Base-by-base conservation (phyloP, 2,888 invertebrate species). In the Drosophila ezoana region DNA sequence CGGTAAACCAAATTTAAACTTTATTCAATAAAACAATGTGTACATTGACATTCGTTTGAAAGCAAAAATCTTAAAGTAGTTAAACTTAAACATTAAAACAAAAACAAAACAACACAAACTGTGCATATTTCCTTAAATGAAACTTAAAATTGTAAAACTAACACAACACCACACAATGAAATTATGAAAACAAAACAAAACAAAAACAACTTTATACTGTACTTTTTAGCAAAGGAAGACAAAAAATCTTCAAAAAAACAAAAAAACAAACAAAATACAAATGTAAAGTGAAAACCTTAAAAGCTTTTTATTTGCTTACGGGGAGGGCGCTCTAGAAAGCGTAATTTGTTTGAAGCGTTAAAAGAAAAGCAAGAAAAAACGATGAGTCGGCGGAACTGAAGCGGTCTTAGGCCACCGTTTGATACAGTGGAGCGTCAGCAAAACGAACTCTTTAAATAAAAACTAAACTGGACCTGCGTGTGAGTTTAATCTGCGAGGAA, bases 61-160 rank as follows among this genome's bases (percentile, higher is more conserved):
- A 51, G 53, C 33, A 65, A 75, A 28, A 67, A 62, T 49, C 57
- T 57, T 38, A 35, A 60, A 72, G 44, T 56, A 53, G 28, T 45
- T 35, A 53, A 28, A 28, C 28, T 28, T 28, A 28, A 28, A 54
- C 47, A 60, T n/a, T n/a, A 37, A 56, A 28, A 75, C 48, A 62
- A 70, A 18, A 18, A 18, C 20, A 20, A 23, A 75, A 35, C 14
- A 54, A 54, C 54, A 54, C 70, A 73, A 66, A 76, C 83, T 83
- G 83, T 86, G 83, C 72, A 86, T 86, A 84, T 83, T 83, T 86
- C 76, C 83, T 76, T 69, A 83, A 83, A 72, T 57, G 65, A 80
- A 80, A 84, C 63, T 66, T 61, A 68, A 47, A 62, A 74, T 69
- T 82, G 70, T 81, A 84, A 70, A 81, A 58, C 70, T 59, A 67